Evolutionary conservation across 2,113 vertebrate species (phyloP).

Genomic region (Pelodiscus sinensis): DNA sequence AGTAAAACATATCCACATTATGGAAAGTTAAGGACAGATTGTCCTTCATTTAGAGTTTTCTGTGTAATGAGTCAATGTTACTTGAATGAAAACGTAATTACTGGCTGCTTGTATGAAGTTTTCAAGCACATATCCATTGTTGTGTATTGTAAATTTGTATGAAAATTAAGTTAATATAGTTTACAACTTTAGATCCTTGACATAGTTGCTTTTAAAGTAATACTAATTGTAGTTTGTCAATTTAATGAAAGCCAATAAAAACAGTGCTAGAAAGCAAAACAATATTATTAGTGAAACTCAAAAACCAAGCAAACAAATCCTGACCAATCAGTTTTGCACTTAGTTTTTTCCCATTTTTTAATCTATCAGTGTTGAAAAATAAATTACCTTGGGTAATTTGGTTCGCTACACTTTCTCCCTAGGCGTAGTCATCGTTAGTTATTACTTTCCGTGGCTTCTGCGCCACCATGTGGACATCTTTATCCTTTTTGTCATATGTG

Average conservation of each 20-base stretch:
- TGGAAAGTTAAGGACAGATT: background rate
- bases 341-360: too few relatives aligned
- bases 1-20: background rate
- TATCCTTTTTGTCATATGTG: background rate
- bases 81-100: background rate
- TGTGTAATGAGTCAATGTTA: background rate
- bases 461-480: background rate
- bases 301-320: background rate
- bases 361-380: background rate
- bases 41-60: background rate
- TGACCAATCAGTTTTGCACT: background rate
- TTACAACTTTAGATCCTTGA: background rate
- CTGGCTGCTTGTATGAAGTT: background rate
- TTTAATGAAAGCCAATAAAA: background rate
- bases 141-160: background rate
- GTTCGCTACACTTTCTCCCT: accelerated
- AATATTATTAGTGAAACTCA: background rate
- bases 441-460: accelerated
- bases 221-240: background rate
- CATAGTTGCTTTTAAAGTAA: background rate
- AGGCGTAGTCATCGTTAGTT: accelerated
- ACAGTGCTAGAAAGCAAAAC: background rate
- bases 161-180: background rate
- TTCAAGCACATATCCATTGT: background rate
- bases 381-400: background rate